phyloP scores from a whole-genome alignment of 2,113 vertebrate species.

The Columbina picui region DNA sequence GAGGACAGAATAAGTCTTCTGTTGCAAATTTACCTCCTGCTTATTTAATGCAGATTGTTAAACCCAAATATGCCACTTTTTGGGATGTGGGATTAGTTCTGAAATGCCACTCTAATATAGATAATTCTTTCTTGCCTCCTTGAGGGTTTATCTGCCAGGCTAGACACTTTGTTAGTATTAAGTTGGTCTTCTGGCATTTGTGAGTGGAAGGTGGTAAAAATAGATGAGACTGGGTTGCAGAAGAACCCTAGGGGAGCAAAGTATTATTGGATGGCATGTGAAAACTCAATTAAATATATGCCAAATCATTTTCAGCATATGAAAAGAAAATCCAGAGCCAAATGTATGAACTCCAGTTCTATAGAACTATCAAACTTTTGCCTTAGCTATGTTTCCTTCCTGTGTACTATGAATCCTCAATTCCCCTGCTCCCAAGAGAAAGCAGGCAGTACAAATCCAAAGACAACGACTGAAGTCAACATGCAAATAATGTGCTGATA shows the following conservation, averaged over 20 bases:
- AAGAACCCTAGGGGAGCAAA: conserved; percentile 44
- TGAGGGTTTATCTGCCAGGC: conserved; percentile 71
- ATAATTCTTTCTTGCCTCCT: conserved; percentile 68
- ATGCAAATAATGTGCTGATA: background rate
- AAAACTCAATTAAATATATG: conserved; percentile 66
- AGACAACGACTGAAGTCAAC: background rate
- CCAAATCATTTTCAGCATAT: conserved; percentile 3
- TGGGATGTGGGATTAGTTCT: conserved; percentile 72
- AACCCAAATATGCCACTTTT: conserved; percentile 69
- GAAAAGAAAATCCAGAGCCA: conserved; percentile 12
- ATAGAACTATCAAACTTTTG: background rate
- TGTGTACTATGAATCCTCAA: background rate
- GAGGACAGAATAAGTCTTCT: conserved; percentile 55
- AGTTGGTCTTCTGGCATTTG: conserved; percentile 57
- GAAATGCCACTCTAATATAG: conserved; percentile 72
- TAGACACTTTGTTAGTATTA: conserved; percentile 70
- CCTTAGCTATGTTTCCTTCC: background rate
- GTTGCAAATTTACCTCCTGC: conserved; percentile 69
- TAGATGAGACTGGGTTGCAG: conserved; percentile 61
- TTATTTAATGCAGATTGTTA: conserved; percentile 72
- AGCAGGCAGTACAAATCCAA: background rate
- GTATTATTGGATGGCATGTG: conserved; percentile 49
- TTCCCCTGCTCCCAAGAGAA: background rate
- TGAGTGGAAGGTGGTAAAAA: conserved; percentile 69
- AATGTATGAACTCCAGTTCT: background rate